A percentile compares a stretch with the other conserved stretches of the same genome.
Evolutionary conservation across 2,888 invertebrate species (phyloP).

Genomic region (Sminthurinus aureus): DNA sequence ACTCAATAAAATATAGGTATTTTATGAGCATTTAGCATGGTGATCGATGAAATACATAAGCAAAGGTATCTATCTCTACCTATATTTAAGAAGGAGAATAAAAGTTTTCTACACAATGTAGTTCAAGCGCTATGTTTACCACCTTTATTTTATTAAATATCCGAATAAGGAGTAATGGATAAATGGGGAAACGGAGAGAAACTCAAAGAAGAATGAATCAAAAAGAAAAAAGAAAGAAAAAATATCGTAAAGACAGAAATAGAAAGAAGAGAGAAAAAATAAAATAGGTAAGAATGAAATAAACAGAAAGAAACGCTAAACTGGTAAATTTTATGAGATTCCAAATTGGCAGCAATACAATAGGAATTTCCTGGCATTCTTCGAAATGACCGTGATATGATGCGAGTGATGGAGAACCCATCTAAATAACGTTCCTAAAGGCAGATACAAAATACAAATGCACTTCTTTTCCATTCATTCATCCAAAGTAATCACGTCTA

Average conservation of each 20-base stretch:
- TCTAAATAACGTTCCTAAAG: slow-evolving; percentile 16
- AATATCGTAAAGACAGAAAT: not conserved
- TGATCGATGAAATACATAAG: too few relatives aligned
- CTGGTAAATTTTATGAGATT: slow-evolving; percentile 16
- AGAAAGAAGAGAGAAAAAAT: not conserved
- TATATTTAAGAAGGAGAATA: too few relatives aligned
- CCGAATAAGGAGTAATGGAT: too few relatives aligned
- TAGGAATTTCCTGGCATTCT: slow-evolving; percentile 27
- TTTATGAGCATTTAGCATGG: too few relatives aligned
- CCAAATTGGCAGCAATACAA: slow-evolving; percentile 25
- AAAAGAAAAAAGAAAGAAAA: too few relatives aligned
- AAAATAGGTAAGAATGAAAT: not conserved
- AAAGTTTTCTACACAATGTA: too few relatives aligned
- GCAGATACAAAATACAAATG: slow-evolving; percentile 24
- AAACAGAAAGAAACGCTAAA: slow-evolving; percentile 3
- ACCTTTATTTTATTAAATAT: too few relatives aligned
- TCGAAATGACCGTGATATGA: slow-evolving; percentile 20
- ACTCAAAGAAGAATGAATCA: too few relatives aligned
- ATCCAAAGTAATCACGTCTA: not conserved
- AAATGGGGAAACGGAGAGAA: too few relatives aligned
- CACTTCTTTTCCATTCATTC: not conserved
- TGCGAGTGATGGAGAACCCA: slow-evolving; percentile 20
- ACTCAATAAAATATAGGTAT: too few relatives aligned
- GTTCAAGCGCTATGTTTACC: too few relatives aligned
- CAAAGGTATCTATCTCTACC: too few relatives aligned